These are phyloP conservation scores for Nemurella pictetii DNA, from an alignment of 2,888 invertebrate species.

Conservation along the genomic window DNA sequence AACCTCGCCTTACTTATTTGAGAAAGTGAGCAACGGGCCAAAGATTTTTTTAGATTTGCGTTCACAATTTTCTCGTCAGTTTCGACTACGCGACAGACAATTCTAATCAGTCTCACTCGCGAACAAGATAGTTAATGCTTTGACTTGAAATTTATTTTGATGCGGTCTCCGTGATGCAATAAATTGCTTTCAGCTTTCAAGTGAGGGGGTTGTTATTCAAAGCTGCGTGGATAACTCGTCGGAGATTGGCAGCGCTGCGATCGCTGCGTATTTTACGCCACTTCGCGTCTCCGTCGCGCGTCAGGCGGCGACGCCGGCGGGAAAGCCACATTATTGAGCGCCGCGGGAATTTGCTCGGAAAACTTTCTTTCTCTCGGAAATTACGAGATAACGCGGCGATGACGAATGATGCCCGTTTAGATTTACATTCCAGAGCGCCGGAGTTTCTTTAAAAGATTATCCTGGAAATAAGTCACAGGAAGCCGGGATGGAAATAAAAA, in stretches of 20 bases:
- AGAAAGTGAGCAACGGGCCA: no score
- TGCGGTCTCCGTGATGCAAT: no score
- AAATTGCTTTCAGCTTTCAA: background rate
- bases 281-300: background rate
- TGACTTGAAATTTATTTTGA: no score
- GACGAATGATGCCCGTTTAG: conserved; percentile 32
- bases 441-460: conserved; percentile 27
- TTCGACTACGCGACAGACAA: no score
- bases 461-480: conserved; percentile 25
- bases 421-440: conserved; percentile 15
- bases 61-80: no score
- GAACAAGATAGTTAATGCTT: no score
- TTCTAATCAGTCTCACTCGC: no score
- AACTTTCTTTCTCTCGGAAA: conserved; percentile 1
- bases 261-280: background rate
- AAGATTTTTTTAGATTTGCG: no score
- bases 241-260: background rate
- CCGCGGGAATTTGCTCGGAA: background rate
- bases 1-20: no score
- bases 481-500: background rate
- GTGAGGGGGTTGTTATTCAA: background rate
- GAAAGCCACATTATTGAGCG: background rate
- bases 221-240: background rate
- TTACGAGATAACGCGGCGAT: conserved; percentile 25
- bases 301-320: no score